Evolutionary conservation across 2,113 vertebrate species (phyloP).

Genomic region (Caranx ignobilis): DNA sequence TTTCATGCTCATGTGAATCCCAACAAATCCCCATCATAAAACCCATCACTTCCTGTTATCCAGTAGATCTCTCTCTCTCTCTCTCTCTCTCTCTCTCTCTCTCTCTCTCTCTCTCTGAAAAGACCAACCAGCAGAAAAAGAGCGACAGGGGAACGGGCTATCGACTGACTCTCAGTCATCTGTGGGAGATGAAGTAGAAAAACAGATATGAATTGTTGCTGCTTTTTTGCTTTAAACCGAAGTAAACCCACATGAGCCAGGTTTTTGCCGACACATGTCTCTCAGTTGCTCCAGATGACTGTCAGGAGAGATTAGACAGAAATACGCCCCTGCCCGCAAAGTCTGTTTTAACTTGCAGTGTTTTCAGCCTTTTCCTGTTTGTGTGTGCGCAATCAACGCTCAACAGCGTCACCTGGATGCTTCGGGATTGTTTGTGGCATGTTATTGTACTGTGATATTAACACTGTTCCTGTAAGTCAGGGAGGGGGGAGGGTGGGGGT

Average conservation of each 20-base stretch:
- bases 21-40: constrained; percentile 9
- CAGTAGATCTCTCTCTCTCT: neutral
- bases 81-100: neutral
- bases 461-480: constrained; percentile 3
- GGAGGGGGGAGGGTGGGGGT: neutral
- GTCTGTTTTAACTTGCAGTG: constrained; percentile 41
- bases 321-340: constrained; percentile 41
- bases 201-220: neutral
- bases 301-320: constrained; percentile 61
- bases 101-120: neutral
- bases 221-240: constrained; percentile 14
- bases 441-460: constrained; percentile 25
- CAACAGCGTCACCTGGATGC: neutral
- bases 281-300: constrained; percentile 58
- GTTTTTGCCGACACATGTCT: constrained; percentile 66
- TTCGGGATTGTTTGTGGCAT: constrained; percentile 28
- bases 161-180: constrained; percentile 1
- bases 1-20: constrained; percentile 5
- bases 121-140: neutral
- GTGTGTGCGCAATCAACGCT: constrained; percentile 33
- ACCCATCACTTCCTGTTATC: constrained; percentile 17
- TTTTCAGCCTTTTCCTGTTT: constrained; percentile 48
- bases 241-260: constrained; percentile 48
- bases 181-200: neutral
- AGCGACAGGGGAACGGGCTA: neutral